These are phyloP conservation scores for Ascidia mentula DNA, from an alignment of 23 tunicate species.

Conservation along the genomic window DNA sequence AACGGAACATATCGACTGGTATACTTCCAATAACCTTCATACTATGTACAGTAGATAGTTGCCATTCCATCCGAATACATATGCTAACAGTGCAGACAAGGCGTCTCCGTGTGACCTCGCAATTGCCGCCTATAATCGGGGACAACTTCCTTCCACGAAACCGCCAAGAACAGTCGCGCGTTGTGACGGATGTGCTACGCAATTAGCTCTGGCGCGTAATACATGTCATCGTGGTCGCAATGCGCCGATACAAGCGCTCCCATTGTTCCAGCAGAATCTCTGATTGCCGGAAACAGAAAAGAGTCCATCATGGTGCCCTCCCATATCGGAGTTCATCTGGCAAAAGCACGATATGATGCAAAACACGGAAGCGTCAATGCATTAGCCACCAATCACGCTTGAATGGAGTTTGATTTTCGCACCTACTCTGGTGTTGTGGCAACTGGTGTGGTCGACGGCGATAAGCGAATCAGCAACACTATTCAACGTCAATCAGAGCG, in stretches of 20 bases:
- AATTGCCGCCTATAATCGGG: background rate
- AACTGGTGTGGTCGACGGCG: background rate
- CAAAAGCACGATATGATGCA: background rate
- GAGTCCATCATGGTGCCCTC: background rate
- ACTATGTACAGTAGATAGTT: too few relatives aligned
- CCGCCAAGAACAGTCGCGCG: background rate
- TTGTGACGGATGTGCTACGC: conserved; percentile 10
- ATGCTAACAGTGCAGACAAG: background rate
- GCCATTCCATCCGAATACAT: too few relatives aligned
- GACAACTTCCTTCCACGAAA: background rate
- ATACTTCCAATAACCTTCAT: too few relatives aligned
- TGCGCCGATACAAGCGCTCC: background rate
- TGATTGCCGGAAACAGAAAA: background rate
- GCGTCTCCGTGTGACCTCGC: background rate
- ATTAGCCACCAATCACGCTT: background rate
- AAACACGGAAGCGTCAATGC: background rate
- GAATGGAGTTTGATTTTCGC: background rate
- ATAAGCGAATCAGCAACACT: background rate
- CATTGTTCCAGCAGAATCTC: background rate
- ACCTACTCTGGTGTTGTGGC: background rate
- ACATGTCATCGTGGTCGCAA: background rate
- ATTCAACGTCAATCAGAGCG: background rate
- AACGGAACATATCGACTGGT: too few relatives aligned
- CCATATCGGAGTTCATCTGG: background rate
- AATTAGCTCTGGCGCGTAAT: background rate